These are phyloP conservation scores for Diarsia mendica DNA, from an alignment of 2,888 invertebrate genomes.

Conservation along the genomic window DNA sequence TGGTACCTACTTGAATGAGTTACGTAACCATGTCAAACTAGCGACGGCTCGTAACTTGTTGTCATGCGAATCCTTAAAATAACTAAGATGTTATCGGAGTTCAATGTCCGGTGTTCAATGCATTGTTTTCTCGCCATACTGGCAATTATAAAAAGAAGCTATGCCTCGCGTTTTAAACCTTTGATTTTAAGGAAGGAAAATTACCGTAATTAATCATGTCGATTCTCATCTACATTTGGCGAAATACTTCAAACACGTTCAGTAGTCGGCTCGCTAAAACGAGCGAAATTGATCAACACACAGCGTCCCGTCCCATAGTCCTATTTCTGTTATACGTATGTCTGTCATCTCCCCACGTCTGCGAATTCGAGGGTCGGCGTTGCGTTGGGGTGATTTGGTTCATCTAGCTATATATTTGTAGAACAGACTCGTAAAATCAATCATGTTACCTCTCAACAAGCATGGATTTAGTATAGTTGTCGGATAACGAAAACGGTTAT, in stretches of 20 bases:
- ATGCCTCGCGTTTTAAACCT: slow-evolving; percentile 6
- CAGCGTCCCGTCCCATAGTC: slow-evolving; percentile 1
- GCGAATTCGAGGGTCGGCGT: slow-evolving; percentile 32
- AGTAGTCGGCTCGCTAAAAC: background rate
- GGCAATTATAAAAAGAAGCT: slow-evolving; percentile 14
- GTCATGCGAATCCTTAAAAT: slow-evolving; percentile 41
- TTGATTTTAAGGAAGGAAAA: slow-evolving; percentile 32
- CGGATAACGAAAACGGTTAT: background rate
- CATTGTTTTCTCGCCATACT: slow-evolving; percentile 33
- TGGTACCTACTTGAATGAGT: slow-evolving; percentile 56
- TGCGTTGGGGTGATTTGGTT: slow-evolving; percentile 40
- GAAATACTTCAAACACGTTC: slow-evolving; percentile 4
- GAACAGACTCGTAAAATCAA: slow-evolving; percentile 26
- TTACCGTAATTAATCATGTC: background rate
- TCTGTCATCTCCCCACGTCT: slow-evolving; percentile 46
- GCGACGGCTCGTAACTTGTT: slow-evolving; percentile 17
- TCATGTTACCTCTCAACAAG: background rate
- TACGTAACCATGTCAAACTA: slow-evolving; percentile 51
- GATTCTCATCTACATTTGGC: background rate
- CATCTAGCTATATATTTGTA: slow-evolving; percentile 44
- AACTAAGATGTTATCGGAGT: slow-evolving; percentile 39
- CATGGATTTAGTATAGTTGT: slow-evolving; percentile 6
- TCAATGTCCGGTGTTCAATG: slow-evolving; percentile 44
- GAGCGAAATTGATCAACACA: background rate
- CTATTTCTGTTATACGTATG: slow-evolving; percentile 21